These are phyloP conservation scores for Coleophora flavipennella DNA, from an alignment of 2,888 invertebrate genomes.

Conservation along the genomic window DNA sequence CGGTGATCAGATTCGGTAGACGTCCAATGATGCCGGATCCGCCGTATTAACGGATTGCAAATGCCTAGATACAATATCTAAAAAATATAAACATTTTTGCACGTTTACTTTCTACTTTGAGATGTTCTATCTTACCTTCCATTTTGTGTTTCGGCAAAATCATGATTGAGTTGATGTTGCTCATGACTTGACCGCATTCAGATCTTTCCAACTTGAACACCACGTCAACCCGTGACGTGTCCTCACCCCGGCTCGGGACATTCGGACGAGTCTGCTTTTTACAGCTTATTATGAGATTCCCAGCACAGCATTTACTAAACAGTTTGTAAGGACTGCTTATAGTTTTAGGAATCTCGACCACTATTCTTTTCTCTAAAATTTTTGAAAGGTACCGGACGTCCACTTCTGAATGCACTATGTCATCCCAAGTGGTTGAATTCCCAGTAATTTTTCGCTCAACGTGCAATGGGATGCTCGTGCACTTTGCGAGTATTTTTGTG, in stretches of 20 bases:
- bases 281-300: constrained; percentile 45
- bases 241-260: constrained; percentile 10
- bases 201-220: constrained; percentile 42
- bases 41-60: too few species aligned
- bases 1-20: too few species aligned
- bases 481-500: constrained; percentile 38
- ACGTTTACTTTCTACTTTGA: too few species aligned
- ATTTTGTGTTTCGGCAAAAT: constrained; percentile 20
- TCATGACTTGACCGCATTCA: constrained; percentile 36
- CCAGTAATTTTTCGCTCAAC: constrained; percentile 34
- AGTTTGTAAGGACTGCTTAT: constrained; percentile 43
- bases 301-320: constrained; percentile 35
- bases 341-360: constrained; percentile 49
- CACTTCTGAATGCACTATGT: constrained; percentile 52
- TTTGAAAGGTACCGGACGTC: constrained; percentile 50
- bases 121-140: too few species aligned
- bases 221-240: constrained; percentile 39
- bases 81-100: too few species aligned
- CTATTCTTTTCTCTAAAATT: constrained; percentile 51
- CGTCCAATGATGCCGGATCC: too few species aligned
- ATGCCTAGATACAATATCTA: too few species aligned
- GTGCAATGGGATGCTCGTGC: constrained; percentile 44
- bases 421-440: constrained; percentile 36
- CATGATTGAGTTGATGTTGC: constrained; percentile 47
- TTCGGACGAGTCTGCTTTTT: constrained; percentile 23